These are phyloP conservation scores for Chrysotoxum bicinctum DNA, from an alignment of 2,888 invertebrate species.

Conservation along the genomic window DNA sequence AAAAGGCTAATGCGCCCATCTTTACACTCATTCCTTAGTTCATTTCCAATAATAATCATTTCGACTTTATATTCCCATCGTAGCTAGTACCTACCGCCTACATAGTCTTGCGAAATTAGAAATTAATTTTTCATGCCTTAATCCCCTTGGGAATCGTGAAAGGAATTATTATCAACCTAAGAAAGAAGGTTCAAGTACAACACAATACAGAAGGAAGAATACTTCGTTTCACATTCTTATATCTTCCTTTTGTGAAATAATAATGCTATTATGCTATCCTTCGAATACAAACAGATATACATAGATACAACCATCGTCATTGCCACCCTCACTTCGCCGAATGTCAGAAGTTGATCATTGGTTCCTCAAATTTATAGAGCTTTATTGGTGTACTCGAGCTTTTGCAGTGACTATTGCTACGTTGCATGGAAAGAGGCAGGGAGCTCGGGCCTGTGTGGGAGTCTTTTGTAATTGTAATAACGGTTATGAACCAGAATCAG, in stretches of 20 bases:
- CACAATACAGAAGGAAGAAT: neutral
- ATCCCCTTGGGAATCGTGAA: conserved; percentile 39
- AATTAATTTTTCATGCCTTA: conserved; percentile 67
- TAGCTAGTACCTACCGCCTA: neutral
- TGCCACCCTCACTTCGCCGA: neutral
- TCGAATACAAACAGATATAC: conserved; percentile 17
- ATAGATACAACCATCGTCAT: neutral
- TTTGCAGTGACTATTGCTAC: conserved; percentile 5
- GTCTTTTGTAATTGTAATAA: conserved; percentile 30
- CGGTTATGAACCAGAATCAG: conserved; percentile 7
- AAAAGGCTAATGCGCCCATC: neutral
- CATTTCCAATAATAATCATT: conserved; percentile 51
- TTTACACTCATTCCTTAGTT: conserved; percentile 19
- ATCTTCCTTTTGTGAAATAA: conserved; percentile 54
- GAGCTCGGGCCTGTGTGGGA: neutral
- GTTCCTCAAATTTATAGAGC: conserved; percentile 18
- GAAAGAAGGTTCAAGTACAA: neutral
- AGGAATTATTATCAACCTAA: conserved; percentile 24
- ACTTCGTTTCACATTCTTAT: conserved; percentile 19
- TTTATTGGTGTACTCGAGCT: conserved; percentile 44
- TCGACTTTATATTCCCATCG: conserved; percentile 36
- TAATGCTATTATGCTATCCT: conserved; percentile 48
- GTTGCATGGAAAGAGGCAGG: neutral
- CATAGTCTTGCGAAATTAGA: conserved; percentile 61
- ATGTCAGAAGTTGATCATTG: conserved; percentile 32